Conservation (phyloP, 1,140 invertebrate species). For the Papilio helenus region DNA sequence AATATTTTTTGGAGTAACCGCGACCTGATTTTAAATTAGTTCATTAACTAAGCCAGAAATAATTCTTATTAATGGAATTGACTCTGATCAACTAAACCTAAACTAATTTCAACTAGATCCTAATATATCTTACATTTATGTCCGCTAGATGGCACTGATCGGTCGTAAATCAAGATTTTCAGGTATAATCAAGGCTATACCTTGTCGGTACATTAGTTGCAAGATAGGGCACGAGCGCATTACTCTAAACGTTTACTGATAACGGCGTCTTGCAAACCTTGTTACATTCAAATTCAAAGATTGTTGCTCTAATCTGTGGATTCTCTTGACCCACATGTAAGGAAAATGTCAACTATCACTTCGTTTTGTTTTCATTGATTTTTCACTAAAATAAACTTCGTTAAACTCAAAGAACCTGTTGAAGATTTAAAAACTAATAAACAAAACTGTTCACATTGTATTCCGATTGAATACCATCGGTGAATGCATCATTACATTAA, state of each 20-base stretch:
- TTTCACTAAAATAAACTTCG: too few species aligned
- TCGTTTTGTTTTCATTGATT: neutral
- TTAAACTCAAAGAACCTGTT: neutral
- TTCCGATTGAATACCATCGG: neutral
- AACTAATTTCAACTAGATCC: neutral
- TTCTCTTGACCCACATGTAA: neutral
- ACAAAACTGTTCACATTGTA: neutral
- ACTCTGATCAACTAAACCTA: neutral
- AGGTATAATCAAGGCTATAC: neutral
- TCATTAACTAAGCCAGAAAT: too few species aligned
- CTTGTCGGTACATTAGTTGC: neutral
- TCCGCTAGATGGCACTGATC: slow-evolving; percentile 1
- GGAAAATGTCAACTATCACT: neutral
- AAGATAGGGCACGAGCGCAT: neutral
- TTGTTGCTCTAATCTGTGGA: neutral
- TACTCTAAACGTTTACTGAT: neutral
- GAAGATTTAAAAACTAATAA: neutral
- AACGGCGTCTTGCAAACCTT: neutral
- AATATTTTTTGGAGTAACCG: too few species aligned
- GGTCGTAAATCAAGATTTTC: neutral
- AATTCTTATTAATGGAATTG: too few species aligned
- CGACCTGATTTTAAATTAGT: too few species aligned
- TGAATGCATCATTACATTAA: slow-evolving; percentile 12
- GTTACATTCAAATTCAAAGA: neutral
- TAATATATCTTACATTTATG: neutral